Base-by-base conservation (phyloP, 2,888 invertebrate genomes). In the Orthosia gracilis region DNA sequence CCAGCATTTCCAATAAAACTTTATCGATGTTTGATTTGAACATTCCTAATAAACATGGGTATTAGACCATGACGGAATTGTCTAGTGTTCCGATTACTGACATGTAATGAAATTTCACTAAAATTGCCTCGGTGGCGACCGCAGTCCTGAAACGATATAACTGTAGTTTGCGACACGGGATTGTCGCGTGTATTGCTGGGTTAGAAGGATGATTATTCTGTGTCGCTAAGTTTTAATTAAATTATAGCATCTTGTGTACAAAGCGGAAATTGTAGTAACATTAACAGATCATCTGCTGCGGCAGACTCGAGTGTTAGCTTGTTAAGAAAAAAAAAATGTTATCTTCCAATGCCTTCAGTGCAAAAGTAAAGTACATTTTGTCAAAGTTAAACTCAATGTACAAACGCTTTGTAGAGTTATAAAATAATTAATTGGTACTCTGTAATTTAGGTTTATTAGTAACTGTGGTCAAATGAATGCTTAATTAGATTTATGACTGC, bases 81-180 rank as follows among this genome's bases (percentile, higher is more conserved):
- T 86, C 85, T 85, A 84, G 82, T 82, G 87, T 85, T 85, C 81
- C 87, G 87, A 90, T 88, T 85, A 83, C 87, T 86, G 85, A 88
- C 88, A 87, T 85, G 88, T 89, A 90, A 91, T 89, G 88, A 89
- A 89, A 89, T 89, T 90, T 90, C 89, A 89, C 89, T 83, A 87
- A 88, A 88, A 86, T 83, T 77, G 78, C 73, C 80, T 83, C 79
- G 72, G 66, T 58, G 64, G 45, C 49, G n/a, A 75, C 75, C 75
- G 61, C 82, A 80, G 55, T 73, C 59, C 69, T 83, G 67, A 69
- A 90, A 90, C 80, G 85, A 67, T 75, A 40, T 83, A 88, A 84
- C 79, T 79, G 55, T 58, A 23, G 69, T 67, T 52, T 68, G 65
- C 45, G 65, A 26, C 67, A 83, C 26, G 54, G 65, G 62, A 85